Percentiles rank a stretch among this genome's conserved stretches.
Conservation (phyloP, 1,140 invertebrate species). For the Zaprionus gabonicus region DNA sequence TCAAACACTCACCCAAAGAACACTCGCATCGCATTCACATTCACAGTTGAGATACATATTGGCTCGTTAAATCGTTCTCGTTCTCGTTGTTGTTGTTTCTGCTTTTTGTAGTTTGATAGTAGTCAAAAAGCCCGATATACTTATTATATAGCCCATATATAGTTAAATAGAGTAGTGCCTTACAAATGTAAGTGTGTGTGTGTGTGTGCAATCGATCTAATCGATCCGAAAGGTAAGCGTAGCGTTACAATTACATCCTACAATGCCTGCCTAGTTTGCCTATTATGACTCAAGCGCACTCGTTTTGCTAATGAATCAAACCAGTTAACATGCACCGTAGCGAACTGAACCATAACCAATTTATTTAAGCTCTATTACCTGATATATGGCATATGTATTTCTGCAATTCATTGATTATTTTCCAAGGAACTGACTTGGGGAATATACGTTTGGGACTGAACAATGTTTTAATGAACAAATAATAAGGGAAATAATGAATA, state of each 20-base stretch:
- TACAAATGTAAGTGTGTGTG: not conserved
- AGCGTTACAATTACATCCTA: conserved; percentile 6
- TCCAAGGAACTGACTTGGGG: not conserved
- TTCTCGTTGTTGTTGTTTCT: conserved; percentile 12
- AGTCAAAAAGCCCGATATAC: not conserved
- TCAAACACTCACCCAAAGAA: not conserved
- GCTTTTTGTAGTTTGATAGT: conserved; percentile 7
- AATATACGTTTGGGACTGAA: not conserved
- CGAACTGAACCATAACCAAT: not conserved
- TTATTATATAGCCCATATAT: not conserved
- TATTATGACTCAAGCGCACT: conserved; percentile 26
- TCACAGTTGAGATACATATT: conserved; percentile 1
- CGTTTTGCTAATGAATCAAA: conserved; percentile 33
- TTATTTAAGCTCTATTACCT: not conserved
- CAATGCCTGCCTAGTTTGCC: conserved; percentile 20
- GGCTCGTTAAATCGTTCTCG: conserved; percentile 18
- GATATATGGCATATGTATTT: not conserved
- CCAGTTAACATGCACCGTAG: conserved; percentile 28
- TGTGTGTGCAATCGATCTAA: conserved; percentile 15
- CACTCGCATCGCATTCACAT: conserved; percentile 7
- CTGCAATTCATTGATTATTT: conserved; percentile 8
- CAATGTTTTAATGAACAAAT: not conserved
- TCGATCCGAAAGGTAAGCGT: conserved; percentile 41
- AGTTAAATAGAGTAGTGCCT: not conserved
- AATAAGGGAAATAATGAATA: not conserved